Evolutionary conservation across 2,888 invertebrate species (phyloP).

Genomic region (Myathropa florea): DNA sequence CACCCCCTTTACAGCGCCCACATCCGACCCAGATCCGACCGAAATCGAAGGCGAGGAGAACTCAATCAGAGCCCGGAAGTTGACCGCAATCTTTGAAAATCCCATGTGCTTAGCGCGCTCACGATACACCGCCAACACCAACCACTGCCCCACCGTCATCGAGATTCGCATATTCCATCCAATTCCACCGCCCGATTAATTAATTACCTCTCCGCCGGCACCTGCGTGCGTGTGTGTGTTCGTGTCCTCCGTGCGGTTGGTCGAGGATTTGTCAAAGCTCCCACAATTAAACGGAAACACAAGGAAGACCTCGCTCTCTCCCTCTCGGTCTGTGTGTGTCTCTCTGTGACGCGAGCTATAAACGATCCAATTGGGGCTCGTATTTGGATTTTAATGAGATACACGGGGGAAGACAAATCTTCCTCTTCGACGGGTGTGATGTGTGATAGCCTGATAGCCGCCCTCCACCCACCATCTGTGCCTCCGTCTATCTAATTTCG

Average conservation of each 20-base stretch:
- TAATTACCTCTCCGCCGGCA: slow-evolving; percentile 52
- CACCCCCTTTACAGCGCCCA: background rate
- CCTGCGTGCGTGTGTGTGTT: slow-evolving; percentile 39
- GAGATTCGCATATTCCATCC: slow-evolving; percentile 35
- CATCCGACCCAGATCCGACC: slow-evolving; percentile 8
- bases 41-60: background rate
- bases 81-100: slow-evolving; percentile 41
- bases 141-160: background rate
- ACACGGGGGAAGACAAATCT: slow-evolving; percentile 66
- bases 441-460: slow-evolving; percentile 7
- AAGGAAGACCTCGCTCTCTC: slow-evolving; percentile 5
- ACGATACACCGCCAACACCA: background rate
- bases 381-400: slow-evolving; percentile 66
- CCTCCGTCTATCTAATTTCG: background rate
- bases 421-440: slow-evolving; percentile 37
- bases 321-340: background rate
- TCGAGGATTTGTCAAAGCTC: slow-evolving; percentile 65
- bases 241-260: slow-evolving; percentile 7
- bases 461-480: background rate
- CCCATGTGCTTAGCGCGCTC: slow-evolving; percentile 5
- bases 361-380: slow-evolving; percentile 65
- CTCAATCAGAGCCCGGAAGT: slow-evolving; percentile 2
- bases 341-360: slow-evolving; percentile 7
- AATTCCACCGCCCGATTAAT: slow-evolving; percentile 52
- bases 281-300: slow-evolving; percentile 41